These are phyloP conservation scores for Turritopsis rubra DNA, from an alignment of 30 jellyfish, hydroid and myxozoan species.

Conservation along the genomic window DNA sequence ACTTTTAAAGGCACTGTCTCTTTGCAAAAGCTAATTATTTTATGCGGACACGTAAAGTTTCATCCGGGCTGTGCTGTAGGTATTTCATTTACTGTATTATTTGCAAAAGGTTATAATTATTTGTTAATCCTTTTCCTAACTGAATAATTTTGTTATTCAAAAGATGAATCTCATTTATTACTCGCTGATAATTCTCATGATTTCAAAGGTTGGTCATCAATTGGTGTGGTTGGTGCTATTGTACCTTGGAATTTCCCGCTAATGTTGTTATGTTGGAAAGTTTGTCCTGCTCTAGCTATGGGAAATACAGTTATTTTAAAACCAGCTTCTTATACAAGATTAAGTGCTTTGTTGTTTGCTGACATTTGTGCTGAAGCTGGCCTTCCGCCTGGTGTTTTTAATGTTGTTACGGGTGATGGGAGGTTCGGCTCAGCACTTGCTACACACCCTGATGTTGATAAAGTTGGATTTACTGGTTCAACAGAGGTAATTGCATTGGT, in stretches of 20 bases:
- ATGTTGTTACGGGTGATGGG: conserved; percentile 95
- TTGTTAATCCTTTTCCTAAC: no score
- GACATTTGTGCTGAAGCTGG: conserved; percentile 99
- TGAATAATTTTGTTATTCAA: no score
- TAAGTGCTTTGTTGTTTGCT: conserved; percentile 89
- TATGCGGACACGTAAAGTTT: no score
- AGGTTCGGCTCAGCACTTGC: conserved; percentile 89
- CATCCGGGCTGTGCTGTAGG: no score
- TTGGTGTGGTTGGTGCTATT: conserved; percentile 94
- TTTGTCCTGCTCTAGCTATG: conserved; percentile 98
- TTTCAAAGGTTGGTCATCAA: conserved; percentile 70
- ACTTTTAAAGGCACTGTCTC: no score
- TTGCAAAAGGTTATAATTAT: no score
- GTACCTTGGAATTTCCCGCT: conserved; percentile 98
- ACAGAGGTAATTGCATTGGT: conserved; percentile 94
- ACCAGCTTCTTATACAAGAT: conserved; percentile 89
- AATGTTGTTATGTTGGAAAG: conserved; percentile 93
- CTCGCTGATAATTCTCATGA: no score
- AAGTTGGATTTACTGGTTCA: conserved; percentile 97
- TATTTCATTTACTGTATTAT: no score
- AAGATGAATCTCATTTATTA: not conserved
- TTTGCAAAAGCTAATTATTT: no score
- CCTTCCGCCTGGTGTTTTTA: conserved; percentile 98
- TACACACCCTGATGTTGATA: conserved; percentile 79
- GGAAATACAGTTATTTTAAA: conserved; percentile 85